phyloP scores from a whole-genome alignment of 30 jellyfish, hydroid and myxozoan species.

The Aurelia sp. region DNA sequence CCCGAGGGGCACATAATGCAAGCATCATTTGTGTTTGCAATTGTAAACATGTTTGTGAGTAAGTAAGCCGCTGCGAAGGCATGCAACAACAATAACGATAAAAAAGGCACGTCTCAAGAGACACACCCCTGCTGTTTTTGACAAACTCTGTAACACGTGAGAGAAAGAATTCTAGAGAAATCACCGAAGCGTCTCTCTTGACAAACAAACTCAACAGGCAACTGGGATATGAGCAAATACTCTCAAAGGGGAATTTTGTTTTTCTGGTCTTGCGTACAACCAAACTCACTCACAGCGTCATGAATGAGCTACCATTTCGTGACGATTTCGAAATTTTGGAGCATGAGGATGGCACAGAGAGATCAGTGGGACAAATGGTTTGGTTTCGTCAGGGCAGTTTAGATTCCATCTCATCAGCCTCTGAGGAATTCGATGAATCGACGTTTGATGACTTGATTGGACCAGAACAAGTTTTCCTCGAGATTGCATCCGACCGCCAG shows the following conservation, averaged over 20 bases:
- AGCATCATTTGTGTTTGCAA: neutral
- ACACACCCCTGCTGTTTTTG: constrained; percentile 42
- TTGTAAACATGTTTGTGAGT: neutral
- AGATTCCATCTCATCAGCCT: constrained; percentile 23
- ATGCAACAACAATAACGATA: neutral
- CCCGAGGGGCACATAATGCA: neutral
- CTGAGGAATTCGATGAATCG: constrained; percentile 54
- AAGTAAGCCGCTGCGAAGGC: neutral
- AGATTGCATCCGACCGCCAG: neutral
- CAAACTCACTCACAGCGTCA: too few species aligned
- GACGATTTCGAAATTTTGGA: constrained; percentile 1
- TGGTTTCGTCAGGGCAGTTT: constrained; percentile 63
- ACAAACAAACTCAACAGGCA: neutral
- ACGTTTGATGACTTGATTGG: constrained; percentile 18
- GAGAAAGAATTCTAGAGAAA: constrained; percentile 36
- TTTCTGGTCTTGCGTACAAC: neutral
- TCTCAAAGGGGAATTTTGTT: neutral
- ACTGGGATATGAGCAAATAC: neutral
- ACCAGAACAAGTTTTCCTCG: constrained; percentile 21
- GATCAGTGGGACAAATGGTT: constrained; percentile 7
- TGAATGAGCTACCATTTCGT: neutral
- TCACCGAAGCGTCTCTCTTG: constrained; percentile 7
- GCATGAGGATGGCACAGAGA: neutral
- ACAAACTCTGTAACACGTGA: constrained; percentile 32
- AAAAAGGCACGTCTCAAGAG: neutral